These are phyloP conservation scores for Neoscelio sp. DNA, from an alignment of 2,888 invertebrate genomes.

Conservation along the genomic window DNA sequence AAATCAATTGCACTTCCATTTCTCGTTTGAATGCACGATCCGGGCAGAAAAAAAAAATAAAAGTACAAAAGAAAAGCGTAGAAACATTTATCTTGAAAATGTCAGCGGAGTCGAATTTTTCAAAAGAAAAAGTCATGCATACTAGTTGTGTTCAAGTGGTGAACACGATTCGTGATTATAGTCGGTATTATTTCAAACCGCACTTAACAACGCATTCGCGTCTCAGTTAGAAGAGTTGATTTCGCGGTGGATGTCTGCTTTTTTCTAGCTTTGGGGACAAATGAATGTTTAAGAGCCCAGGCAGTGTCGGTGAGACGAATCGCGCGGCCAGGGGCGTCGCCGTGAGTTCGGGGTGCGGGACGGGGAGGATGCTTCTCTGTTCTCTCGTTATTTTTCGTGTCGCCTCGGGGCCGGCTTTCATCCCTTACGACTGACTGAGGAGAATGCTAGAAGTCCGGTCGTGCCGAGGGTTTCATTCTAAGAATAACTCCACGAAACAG, in stretches of 20 bases:
- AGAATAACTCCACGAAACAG: conserved; percentile 64
- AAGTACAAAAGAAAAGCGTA: neutral
- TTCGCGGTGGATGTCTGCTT: conserved; percentile 43
- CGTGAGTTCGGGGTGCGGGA: conserved; percentile 28
- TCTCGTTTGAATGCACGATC: conserved; percentile 32
- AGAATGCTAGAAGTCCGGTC: conserved; percentile 66
- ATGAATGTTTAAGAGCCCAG: conserved; percentile 63
- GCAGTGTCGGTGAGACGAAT: neutral
- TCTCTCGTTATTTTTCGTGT: conserved; percentile 69
- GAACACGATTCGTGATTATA: conserved; percentile 44
- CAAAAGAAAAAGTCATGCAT: neutral
- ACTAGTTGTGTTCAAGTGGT: conserved; percentile 27
- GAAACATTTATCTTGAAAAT: conserved; percentile 30
- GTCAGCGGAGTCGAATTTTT: conserved; percentile 20
- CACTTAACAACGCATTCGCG: conserved; percentile 46
- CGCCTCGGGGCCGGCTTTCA: conserved; percentile 68
- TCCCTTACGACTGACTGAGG: conserved; percentile 62
- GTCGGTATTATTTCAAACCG: conserved; percentile 51
- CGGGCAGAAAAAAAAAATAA: conserved; percentile 6
- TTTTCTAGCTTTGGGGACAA: conserved; percentile 57
- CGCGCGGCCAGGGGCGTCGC: conserved; percentile 23
- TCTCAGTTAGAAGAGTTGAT: conserved; percentile 40
- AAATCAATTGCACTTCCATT: conserved; percentile 52
- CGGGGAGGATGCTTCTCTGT: conserved; percentile 40
- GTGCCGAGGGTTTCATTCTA: conserved; percentile 67